Conservation (phyloP, 2,888 invertebrate species). For the Pantelozetes paolii region DNA sequence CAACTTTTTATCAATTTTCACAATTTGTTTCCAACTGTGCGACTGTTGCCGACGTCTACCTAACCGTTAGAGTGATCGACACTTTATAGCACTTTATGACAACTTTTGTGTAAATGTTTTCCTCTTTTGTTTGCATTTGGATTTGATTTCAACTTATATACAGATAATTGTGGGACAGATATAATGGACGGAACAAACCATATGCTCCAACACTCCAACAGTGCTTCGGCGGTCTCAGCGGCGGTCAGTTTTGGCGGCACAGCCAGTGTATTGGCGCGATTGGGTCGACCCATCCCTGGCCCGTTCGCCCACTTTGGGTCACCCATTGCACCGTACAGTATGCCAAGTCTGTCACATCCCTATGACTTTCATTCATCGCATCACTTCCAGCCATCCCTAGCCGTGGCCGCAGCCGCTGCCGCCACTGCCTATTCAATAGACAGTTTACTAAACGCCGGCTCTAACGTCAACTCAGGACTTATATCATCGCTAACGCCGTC, state of each 20-base stretch:
- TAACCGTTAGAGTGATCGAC: slow-evolving; percentile 10
- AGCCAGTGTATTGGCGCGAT: slow-evolving; percentile 45
- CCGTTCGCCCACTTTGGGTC: slow-evolving; percentile 48
- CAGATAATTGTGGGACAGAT: not conserved
- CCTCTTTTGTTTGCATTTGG: not conserved
- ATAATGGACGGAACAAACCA: slow-evolving; percentile 41
- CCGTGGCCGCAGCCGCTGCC: slow-evolving; percentile 43
- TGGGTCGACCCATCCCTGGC: slow-evolving; percentile 47
- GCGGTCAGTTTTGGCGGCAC: slow-evolving; percentile 40
- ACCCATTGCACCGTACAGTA: slow-evolving; percentile 48
- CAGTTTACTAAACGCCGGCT: slow-evolving; percentile 45
- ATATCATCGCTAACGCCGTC: slow-evolving; percentile 41
- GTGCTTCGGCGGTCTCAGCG: slow-evolving; percentile 26
- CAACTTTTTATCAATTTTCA: slow-evolving; percentile 21
- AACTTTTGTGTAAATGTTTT: slow-evolving; percentile 3
- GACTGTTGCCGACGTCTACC: slow-evolving; percentile 5
- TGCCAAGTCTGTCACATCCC: slow-evolving; percentile 41
- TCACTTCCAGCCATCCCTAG: slow-evolving; percentile 28
- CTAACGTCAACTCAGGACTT: slow-evolving; percentile 42
- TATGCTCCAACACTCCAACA: slow-evolving; percentile 35
- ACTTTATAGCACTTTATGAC: slow-evolving; percentile 17
- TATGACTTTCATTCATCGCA: slow-evolving; percentile 21
- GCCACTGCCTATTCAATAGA: slow-evolving; percentile 44
- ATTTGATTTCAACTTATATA: slow-evolving; percentile 10
- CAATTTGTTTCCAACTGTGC: not conserved